Evolutionary conservation across 2,888 invertebrate genomes (phyloP).

Genomic region (Ceramica pisi): DNA sequence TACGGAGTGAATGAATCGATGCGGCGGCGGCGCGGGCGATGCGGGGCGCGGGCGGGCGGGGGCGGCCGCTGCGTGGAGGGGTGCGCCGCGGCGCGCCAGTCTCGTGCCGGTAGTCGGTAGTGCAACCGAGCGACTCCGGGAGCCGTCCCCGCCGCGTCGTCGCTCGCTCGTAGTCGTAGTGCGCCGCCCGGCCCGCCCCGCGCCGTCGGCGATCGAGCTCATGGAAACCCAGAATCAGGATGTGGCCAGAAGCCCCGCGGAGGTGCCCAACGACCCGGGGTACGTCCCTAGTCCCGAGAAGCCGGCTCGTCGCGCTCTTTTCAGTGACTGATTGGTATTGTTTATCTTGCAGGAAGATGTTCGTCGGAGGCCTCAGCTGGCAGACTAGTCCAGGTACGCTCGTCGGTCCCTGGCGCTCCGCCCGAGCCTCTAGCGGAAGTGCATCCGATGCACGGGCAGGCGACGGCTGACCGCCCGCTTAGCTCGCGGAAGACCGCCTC

Average conservation of each 20-base stretch:
- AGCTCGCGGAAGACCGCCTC: conserved; percentile 72
- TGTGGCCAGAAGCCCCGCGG: conserved; percentile 95
- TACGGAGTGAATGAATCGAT: conserved; percentile 90
- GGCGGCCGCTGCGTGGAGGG: conserved; percentile 83
- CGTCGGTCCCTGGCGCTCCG: conserved; percentile 81
- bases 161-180: conserved; percentile 92
- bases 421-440: conserved; percentile 79
- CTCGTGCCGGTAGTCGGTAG: conserved; percentile 94
- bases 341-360: conserved; percentile 99
- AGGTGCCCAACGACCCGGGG: conserved; percentile 99
- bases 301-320: conserved; percentile 66
- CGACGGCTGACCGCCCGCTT: conserved; percentile 76
- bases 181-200: conserved; percentile 84
- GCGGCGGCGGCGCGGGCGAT: conserved; percentile 82
- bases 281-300: conserved; percentile 85
- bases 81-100: conserved; percentile 91
- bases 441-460: conserved; percentile 83
- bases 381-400: conserved; percentile 99
- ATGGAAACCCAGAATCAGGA: conserved; percentile 96
- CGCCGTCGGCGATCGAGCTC: conserved; percentile 85
- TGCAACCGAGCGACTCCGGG: conserved; percentile 92
- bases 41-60: conserved; percentile 77
- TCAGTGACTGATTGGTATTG: conserved; percentile 84
- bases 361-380: conserved; percentile 99
- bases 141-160: conserved; percentile 91